A percentile compares a stretch with the other conserved stretches of the same genome.
These are phyloP conservation scores for Heliocidaris tuberculata DNA, from an alignment of 35 echinoderm and acorn worm species.

Conservation along the genomic window DNA sequence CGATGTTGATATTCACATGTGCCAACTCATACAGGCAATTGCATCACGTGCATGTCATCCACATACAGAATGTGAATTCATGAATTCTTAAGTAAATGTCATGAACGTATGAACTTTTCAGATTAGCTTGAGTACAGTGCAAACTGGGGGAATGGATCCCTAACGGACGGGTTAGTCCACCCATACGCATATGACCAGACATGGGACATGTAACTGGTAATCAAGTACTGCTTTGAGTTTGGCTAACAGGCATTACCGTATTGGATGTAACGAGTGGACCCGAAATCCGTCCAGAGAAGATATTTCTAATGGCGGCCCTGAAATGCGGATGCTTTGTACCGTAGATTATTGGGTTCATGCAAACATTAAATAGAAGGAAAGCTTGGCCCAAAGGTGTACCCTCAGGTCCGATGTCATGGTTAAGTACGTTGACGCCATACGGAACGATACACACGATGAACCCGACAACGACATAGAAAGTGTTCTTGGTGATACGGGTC, in stretches of 20 bases:
- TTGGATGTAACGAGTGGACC: neutral
- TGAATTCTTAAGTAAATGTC: too few species aligned
- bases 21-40: too few species aligned
- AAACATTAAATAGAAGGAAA: slow-evolving; percentile 22
- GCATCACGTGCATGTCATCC: too few species aligned
- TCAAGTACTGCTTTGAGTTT: neutral
- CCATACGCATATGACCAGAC: too few species aligned
- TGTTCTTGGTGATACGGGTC: slow-evolving; percentile 43
- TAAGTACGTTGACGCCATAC: neutral
- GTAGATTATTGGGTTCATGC: slow-evolving; percentile 36
- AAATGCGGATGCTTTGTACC: slow-evolving; percentile 45
- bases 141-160: too few species aligned
- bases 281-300: neutral
- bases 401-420: neutral
- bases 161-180: too few species aligned
- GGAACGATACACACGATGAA: slow-evolving; percentile 34
- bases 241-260: neutral
- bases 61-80: too few species aligned
- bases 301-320: slow-evolving; percentile 20
- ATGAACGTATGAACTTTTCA: too few species aligned
- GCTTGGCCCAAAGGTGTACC: slow-evolving; percentile 20
- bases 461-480: slow-evolving; percentile 15
- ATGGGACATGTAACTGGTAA: neutral
- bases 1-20: too few species aligned
- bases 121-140: too few species aligned